Base-by-base conservation (phyloP, 2,888 invertebrate genomes). In the Agriopis marginaria region DNA sequence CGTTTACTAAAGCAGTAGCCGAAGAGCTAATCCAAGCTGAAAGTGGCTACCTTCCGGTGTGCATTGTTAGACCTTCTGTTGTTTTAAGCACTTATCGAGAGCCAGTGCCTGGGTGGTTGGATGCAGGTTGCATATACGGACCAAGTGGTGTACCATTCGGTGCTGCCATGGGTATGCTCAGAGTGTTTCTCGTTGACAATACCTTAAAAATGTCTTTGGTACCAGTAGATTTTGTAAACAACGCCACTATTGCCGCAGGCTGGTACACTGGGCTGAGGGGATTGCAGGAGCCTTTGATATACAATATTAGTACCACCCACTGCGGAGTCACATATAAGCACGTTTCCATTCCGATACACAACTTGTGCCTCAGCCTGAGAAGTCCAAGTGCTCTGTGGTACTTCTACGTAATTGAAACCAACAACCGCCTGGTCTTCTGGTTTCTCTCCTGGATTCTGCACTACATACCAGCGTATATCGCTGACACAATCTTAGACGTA, bases 51-150 rank as follows among this genome's bases (percentile, higher is more conserved):
- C 50, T 50, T 8, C 50, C 50, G 9, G 50, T 50, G 50, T 50
- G 50, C 17, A 9, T 50, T 50, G 17, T 50, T 3, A 50, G 50
- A 14, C 50, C 50, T 50, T 50, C 50, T 3, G 23, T 50, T 10
- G 50, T 50, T 23, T 10, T 50, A 4, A 23, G 17, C 17, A 17
- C 17, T 14, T 50, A 50, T 50, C 17, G 17, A 23, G 50, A 50
- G 10, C 50, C 50, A 23, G 50, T 50, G 10, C 50, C 50, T 23
- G 50, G 50, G 17, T 50, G 50, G 50, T 50, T 50, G 17, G 50
- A 50, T 50, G 17, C 50, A 17, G 10, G 50, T 9, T 10, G 50
- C 10, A 10, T 10, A 23, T 50, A 50, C 17, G 50, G 50, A 17
- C 50, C 50, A 50, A 17, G 17, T 50, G 50, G 50, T 8, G 10